Base-by-base conservation (phyloP, 2,888 invertebrate genomes). In the Anaspis maculata region DNA sequence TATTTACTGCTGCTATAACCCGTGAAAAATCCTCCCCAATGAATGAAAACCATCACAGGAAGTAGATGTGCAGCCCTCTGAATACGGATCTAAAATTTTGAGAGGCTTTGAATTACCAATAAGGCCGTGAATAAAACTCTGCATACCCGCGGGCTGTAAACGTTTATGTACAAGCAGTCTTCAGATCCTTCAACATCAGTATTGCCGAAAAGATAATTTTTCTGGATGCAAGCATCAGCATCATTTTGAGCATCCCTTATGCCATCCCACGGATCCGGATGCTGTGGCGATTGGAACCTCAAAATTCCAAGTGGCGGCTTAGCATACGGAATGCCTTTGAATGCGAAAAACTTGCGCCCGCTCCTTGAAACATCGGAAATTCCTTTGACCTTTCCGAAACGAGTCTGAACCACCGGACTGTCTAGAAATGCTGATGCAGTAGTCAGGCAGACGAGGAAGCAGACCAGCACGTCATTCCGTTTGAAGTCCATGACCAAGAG, bases 11-110 rank as follows among this genome's bases (percentile, higher is more conserved):
- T 57, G 0, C 67, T 61, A 1, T 62, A 55, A 6, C 72, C 72
- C 6, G 67, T 59, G 42, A 72, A 68, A 49, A 67, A 72, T n/a
- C 67, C 72, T 0, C 72, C 72, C 15, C 70, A 72, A 48, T 70
- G 67, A 32, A 72, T 68, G 35, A 69, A 70, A 2, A 72, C 65
- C 67, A 72, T 68, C 1, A 72, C 71, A 0, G 70, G 68, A 2
- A 48, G 22, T n/a, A 19, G 27, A 27, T 27, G 13, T 27, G 13
- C 9, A 6, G 13, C 12, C 12, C 25, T 25, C 10, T 3, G 13
- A 25, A 25, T 25, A 12, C 9, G 7, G 14, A 27, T 9, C 9
- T 13, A 19, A 6, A 7, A 19, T 19, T 30, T 34, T 41, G 19
- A 30, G 33, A 37, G 25, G 3, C 3, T 29, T 26, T 13, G 11